Base-by-base conservation (phyloP, 2,797 vertebrate species). In the Cuculus canorus region DNA sequence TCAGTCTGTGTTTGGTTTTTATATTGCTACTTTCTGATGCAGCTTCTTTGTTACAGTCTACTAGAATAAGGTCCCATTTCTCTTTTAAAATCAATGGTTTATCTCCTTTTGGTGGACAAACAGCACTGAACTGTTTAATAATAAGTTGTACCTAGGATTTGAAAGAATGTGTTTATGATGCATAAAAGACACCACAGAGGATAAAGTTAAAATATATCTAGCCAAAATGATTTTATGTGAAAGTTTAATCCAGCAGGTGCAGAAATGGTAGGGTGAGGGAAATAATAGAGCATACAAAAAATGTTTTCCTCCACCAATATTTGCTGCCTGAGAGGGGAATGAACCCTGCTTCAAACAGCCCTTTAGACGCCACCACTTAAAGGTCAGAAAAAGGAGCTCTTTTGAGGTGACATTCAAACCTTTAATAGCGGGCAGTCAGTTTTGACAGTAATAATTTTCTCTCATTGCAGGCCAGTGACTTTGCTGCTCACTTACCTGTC, bases 331-430 rank as follows among this genome's bases (percentile, higher is more conserved):
- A 82, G 91, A 94, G 71, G 71, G 17, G 61, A 24, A 28, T 52
- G 95, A 97, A 91, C 86, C 82, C 82, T 86, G 65, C 89, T 88
- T 93, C 82, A 76, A 66, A 93, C 91, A 97, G 92, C 88, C 96
- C 88, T 79, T 25, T 43, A 86, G 97, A 97, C 24, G 17, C 97
- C 94, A 92, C 90, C 91, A 71, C 85, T 96, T 94, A 95, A 93
- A 96, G 95, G 96, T 92, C 73, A 95, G 95, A 92, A 97, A 97
- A 90, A 97, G 91, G 96, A 97, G 71, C 91, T 87, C 93, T 97
- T 98, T 97, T 97, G 97, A 97, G 97, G 90, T 97, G 98, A 98
- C 97, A 98, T 98, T 98, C 98, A 98, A 98, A 98, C 97, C 98
- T 97, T 95, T 97, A 97, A 98, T 97, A 95, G 92, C 21, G 10